phyloP scores from a whole-genome alignment of 2,888 invertebrate species.

The Leptinotarsa peninsularis region DNA sequence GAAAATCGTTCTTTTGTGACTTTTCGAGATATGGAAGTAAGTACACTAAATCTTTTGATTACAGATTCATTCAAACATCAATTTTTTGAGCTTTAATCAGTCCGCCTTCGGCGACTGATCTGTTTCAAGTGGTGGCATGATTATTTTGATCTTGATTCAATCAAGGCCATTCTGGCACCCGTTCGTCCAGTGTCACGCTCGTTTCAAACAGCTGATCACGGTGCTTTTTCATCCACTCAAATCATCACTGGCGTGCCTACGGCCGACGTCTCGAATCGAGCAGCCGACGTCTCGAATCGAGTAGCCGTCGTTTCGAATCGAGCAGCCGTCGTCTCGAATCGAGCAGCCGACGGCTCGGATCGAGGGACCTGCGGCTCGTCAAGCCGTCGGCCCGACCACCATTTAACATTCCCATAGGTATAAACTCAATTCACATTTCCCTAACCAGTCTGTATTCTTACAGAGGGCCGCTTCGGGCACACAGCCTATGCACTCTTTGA shows the following conservation, averaged over 20 bases:
- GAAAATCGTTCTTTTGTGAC: slow-evolving; percentile 15
- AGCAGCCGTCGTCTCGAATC: background rate
- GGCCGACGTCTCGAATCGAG: background rate
- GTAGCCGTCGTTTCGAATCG: background rate
- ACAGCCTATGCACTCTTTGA: slow-evolving; percentile 6
- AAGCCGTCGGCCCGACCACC: background rate
- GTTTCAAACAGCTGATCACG: slow-evolving; percentile 2
- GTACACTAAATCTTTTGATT: slow-evolving; percentile 14
- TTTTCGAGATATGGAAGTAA: background rate
- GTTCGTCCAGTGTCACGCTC: background rate
- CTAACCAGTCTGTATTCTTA: background rate
- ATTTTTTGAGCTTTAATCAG: background rate
- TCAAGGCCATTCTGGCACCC: background rate
- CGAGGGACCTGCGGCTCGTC: background rate
- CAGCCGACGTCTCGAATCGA: background rate
- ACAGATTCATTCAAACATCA: background rate
- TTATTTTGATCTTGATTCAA: background rate
- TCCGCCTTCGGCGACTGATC: background rate
- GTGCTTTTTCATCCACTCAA: background rate
- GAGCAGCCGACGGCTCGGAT: background rate
- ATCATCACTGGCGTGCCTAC: background rate
- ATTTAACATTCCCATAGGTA: background rate
- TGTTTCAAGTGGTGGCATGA: background rate
- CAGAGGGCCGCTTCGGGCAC: slow-evolving; percentile 1
- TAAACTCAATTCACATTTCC: background rate